A percentile compares a stretch with the other conserved stretches of the same genome.
Evolutionary conservation across 2,888 invertebrate genomes (phyloP).

Genomic region (Phragmatobia fuliginosa): DNA sequence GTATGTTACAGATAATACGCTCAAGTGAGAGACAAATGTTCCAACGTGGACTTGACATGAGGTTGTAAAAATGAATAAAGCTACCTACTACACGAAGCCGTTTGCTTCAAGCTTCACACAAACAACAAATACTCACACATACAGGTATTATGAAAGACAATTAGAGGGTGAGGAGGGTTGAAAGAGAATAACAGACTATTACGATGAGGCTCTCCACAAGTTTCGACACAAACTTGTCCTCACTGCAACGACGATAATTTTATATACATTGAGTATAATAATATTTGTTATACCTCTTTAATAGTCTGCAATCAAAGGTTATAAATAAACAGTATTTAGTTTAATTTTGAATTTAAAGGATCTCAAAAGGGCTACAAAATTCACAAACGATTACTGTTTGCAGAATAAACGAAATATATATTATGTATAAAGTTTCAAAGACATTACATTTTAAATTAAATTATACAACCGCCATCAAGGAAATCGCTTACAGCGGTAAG

Average conservation of each 20-base stretch:
- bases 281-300: not conserved
- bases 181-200: not conserved
- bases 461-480: too few relatives aligned
- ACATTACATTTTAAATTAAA: too few relatives aligned
- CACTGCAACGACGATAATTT: too few relatives aligned
- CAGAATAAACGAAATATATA: too few relatives aligned
- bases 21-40: slow-evolving; percentile 71
- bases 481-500: too few relatives aligned
- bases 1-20: slow-evolving; percentile 69
- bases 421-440: too few relatives aligned
- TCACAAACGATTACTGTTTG: too few relatives aligned
- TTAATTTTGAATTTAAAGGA: not conserved
- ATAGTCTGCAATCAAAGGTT: not conserved
- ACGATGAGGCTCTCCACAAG: not conserved
- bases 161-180: slow-evolving; percentile 26
- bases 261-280: not conserved
- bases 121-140: slow-evolving; percentile 49
- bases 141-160: slow-evolving; percentile 50
- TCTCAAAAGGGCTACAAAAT: not conserved
- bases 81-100: slow-evolving; percentile 55
- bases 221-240: not conserved
- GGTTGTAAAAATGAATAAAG: slow-evolving; percentile 77
- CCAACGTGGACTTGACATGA: slow-evolving; percentile 72
- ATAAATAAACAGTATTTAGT: not conserved
- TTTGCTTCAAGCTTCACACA: slow-evolving; percentile 54